Conservation (phyloP, 2,888 invertebrate genomes). For the Clostera curtula region DNA sequence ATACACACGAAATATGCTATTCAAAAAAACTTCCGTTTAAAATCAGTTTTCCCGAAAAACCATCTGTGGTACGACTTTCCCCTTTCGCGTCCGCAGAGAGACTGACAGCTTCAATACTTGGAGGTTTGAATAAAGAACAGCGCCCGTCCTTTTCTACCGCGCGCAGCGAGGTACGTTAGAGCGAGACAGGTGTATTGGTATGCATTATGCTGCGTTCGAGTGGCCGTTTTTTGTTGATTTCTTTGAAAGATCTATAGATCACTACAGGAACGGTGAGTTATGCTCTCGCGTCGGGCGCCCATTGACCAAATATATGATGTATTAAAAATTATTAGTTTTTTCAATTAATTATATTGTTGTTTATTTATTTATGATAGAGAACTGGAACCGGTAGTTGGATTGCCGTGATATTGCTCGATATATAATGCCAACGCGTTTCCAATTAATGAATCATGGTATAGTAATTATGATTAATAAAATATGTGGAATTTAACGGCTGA, state of each 20-base stretch:
- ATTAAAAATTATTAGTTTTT: constrained; percentile 9
- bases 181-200: constrained; percentile 52
- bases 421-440: too few relatives aligned
- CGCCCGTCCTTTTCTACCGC: constrained; percentile 27
- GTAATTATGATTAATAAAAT: too few relatives aligned
- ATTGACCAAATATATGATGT: constrained; percentile 33
- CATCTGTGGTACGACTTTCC: constrained; percentile 10
- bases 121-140: constrained; percentile 33
- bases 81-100: constrained; percentile 16
- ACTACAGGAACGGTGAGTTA: constrained; percentile 60
- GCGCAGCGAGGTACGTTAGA: constrained; percentile 15
- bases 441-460: too few relatives aligned
- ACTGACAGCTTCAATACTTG: constrained; percentile 31
- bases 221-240: constrained; percentile 63
- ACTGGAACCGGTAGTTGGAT: too few relatives aligned
- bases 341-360: neutral
- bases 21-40: too few relatives aligned
- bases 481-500: too few relatives aligned
- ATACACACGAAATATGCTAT: too few relatives aligned
- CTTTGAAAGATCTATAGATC: constrained; percentile 68
- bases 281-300: constrained; percentile 38
- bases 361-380: neutral
- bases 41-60: too few relatives aligned
- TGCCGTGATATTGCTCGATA: too few relatives aligned
- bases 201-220: constrained; percentile 56